Percentiles rank a stretch among this genome's conserved stretches.
phyloP scores from a whole-genome alignment of 2,113 vertebrate species.

The Hypanus sabinus region DNA sequence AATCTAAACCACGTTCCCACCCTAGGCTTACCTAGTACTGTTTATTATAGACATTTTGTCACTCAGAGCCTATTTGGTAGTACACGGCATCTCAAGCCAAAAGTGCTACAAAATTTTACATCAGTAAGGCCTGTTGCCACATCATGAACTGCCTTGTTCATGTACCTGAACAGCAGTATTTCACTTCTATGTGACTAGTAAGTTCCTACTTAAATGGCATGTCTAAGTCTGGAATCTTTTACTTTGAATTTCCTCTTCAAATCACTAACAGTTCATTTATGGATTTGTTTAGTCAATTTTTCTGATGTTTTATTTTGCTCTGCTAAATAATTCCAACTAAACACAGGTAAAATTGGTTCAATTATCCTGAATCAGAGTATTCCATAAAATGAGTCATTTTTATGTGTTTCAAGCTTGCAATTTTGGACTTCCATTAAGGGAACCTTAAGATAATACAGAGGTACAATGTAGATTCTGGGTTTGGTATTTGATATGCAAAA shows the following conservation, averaged over 20 bases:
- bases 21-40: too few species aligned
- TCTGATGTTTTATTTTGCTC: not conserved
- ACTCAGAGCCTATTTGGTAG: too few species aligned
- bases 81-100: too few species aligned
- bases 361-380: not conserved
- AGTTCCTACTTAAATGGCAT: not conserved
- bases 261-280: not conserved
- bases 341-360: not conserved
- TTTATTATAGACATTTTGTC: too few species aligned
- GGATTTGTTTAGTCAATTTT: not conserved
- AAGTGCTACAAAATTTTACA: too few species aligned
- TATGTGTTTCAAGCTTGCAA: not conserved
- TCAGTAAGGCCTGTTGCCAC: too few species aligned
- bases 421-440: not conserved
- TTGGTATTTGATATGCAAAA: not conserved
- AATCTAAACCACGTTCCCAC: too few species aligned
- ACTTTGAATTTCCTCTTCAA: not conserved
- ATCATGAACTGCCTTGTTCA: too few species aligned
- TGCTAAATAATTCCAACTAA: not conserved
- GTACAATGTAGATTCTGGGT: not conserved
- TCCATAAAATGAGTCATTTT: not conserved
- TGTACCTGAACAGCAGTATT: too few species aligned
- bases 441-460: not conserved
- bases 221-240: not conserved
- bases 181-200: not conserved